Evolutionary conservation across 2,888 invertebrate genomes (phyloP).

Genomic region (Pterostichus madidus): DNA sequence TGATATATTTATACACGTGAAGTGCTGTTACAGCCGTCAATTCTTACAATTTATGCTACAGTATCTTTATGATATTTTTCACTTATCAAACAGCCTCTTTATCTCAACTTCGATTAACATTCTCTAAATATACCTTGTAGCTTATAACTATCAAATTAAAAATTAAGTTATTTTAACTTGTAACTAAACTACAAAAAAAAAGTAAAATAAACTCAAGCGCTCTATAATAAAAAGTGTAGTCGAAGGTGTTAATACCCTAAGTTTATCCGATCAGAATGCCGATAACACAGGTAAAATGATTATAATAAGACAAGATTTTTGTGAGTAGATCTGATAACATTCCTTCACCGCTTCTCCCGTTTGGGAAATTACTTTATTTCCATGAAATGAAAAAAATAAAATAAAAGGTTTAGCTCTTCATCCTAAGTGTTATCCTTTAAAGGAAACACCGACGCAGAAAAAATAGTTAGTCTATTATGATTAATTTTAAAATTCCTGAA

Average conservation of each 20-base stretch:
- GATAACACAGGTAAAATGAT: conserved; percentile 59
- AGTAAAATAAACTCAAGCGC: conserved; percentile 2
- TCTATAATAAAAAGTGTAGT: conserved; percentile 8
- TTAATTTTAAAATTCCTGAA: conserved; percentile 36
- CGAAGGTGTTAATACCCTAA: conserved; percentile 55
- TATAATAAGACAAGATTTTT: conserved; percentile 51
- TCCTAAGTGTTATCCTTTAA: conserved; percentile 29
- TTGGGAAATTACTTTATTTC: conserved; percentile 57
- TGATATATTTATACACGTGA: too few relatives aligned
- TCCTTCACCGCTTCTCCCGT: conserved; percentile 13
- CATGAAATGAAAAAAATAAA: not conserved
- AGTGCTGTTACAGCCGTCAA: too few relatives aligned
- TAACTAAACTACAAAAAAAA: conserved; percentile 14
- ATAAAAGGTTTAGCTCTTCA: conserved; percentile 36
- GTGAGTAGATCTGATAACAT: conserved; percentile 39
- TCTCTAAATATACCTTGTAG: not conserved
- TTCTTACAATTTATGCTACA: too few relatives aligned
- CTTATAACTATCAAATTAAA: conserved; percentile 25
- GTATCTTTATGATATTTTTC: too few relatives aligned
- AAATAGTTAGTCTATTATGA: conserved; percentile 12
- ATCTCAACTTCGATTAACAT: too few relatives aligned
- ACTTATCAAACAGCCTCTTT: too few relatives aligned
- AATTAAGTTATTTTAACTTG: not conserved
- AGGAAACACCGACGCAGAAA: conserved; percentile 19
- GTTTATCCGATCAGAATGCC: conserved; percentile 17